Percentiles rank a stretch among this genome's conserved stretches.
Conservation (phyloP, 2,113 vertebrate species). For the Peromyscus leucopus region DNA sequence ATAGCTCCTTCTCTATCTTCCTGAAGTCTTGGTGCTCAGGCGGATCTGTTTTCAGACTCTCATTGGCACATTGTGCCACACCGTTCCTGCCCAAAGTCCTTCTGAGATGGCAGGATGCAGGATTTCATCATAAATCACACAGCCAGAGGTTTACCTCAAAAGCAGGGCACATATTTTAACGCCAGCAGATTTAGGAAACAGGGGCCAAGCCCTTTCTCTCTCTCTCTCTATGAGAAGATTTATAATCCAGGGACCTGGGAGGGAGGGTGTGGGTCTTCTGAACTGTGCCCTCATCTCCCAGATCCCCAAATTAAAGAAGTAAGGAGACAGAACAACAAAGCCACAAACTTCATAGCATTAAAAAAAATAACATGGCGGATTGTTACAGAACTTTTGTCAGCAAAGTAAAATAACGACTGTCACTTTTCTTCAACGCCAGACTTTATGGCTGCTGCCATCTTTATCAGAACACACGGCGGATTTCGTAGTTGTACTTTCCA, state of each 20-base stretch:
- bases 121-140: conserved; percentile 64
- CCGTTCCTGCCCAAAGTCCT: neutral
- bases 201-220: conserved; percentile 1
- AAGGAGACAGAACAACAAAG: conserved; percentile 32
- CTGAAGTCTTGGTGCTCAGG: neutral
- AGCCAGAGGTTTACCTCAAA: conserved; percentile 31
- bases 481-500: conserved; percentile 45
- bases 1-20: neutral
- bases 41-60: neutral
- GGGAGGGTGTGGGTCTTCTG: neutral
- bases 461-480: conserved; percentile 65
- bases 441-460: conserved; percentile 61
- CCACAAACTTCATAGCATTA: conserved; percentile 39
- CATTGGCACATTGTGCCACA: neutral
- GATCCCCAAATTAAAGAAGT: neutral
- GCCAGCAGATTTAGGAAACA: conserved; percentile 1
- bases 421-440: conserved; percentile 61
- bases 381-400: conserved; percentile 65
- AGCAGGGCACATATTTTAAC: conserved; percentile 40
- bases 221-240: conserved; percentile 55
- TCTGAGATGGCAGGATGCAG: conserved; percentile 15
- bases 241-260: neutral
- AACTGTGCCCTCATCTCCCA: neutral
- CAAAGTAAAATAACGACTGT: conserved; percentile 69
- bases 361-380: conserved; percentile 42